Percentiles rank a stretch among this genome's conserved stretches.
These are phyloP conservation scores for Crocuta crocuta DNA, from an alignment of 2,113 vertebrate species.

Conservation along the genomic window DNA sequence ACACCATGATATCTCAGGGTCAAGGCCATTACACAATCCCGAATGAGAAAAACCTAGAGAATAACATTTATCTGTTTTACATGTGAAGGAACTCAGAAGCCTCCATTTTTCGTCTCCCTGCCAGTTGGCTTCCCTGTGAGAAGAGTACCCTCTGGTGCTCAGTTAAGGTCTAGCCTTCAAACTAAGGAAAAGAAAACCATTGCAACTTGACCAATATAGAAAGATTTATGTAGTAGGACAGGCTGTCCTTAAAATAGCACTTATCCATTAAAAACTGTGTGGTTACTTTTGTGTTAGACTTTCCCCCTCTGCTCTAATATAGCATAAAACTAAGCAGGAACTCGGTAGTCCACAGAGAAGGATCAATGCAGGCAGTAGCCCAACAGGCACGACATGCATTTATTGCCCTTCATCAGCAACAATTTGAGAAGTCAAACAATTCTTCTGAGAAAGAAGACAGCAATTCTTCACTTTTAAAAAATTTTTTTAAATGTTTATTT, in stretches of 20 bases:
- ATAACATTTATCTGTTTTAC: background rate
- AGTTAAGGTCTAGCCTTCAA: background rate
- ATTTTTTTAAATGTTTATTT: too few species aligned
- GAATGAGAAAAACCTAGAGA: constrained; percentile 27
- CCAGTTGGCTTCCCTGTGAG: background rate
- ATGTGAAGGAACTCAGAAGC: background rate
- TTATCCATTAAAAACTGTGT: background rate
- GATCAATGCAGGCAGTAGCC: background rate
- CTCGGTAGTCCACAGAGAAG: background rate
- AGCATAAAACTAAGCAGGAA: background rate
- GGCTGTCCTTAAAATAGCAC: background rate
- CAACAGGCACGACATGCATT: background rate
- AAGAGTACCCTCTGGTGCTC: constrained; percentile 68
- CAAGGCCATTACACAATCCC: background rate
- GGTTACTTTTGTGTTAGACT: background rate
- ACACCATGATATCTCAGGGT: background rate
- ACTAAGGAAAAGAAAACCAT: background rate
- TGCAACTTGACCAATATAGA: background rate
- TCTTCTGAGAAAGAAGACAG: background rate
- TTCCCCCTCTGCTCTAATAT: background rate
- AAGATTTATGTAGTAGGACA: background rate
- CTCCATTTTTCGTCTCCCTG: rapidly evolving
- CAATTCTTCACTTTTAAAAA: background rate
- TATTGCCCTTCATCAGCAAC: background rate
- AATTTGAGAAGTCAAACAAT: background rate